Evolutionary conservation across 2,113 vertebrate species (phyloP).

Genomic region (Engraulis encrasicolus): DNA sequence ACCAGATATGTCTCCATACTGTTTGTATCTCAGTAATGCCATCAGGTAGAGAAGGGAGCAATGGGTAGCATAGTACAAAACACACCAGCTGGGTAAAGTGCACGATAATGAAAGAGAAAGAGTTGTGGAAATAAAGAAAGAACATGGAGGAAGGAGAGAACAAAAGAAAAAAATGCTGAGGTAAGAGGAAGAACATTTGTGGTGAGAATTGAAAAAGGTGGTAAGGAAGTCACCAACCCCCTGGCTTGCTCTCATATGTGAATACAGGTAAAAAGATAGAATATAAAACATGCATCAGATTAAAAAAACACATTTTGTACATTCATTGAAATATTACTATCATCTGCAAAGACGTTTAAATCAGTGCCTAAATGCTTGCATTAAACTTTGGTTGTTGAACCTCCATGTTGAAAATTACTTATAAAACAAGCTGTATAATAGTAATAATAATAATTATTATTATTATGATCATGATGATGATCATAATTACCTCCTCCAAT

Average conservation of each 20-base stretch:
- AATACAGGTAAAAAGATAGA: background rate
- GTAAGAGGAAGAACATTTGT: background rate
- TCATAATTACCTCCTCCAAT: background rate
- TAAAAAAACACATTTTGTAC: constrained; percentile 49
- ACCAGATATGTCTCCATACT: background rate
- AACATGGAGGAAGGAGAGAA: background rate
- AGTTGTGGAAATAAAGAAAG: background rate
- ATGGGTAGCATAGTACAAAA: background rate
- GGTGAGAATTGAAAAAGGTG: background rate
- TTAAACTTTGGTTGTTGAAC: constrained; percentile 29
- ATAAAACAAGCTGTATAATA: constrained; percentile 23
- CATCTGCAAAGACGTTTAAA: constrained; percentile 45
- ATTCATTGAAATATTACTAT: constrained; percentile 64
- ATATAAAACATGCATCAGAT: background rate
- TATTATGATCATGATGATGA: constrained; percentile 11
- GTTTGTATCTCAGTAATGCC: background rate
- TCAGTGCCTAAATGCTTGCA: constrained; percentile 51
- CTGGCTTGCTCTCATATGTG: background rate
- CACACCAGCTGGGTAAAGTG: constrained; percentile 25
- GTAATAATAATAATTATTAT: constrained; percentile 9
- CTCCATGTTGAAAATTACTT: background rate
- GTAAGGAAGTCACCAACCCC: background rate
- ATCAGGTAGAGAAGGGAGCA: background rate
- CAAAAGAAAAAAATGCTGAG: background rate
- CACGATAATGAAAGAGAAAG: constrained; percentile 35